These are phyloP conservation scores for Itoplectis maculator DNA, from an alignment of 2,888 invertebrate species.

Conservation along the genomic window DNA sequence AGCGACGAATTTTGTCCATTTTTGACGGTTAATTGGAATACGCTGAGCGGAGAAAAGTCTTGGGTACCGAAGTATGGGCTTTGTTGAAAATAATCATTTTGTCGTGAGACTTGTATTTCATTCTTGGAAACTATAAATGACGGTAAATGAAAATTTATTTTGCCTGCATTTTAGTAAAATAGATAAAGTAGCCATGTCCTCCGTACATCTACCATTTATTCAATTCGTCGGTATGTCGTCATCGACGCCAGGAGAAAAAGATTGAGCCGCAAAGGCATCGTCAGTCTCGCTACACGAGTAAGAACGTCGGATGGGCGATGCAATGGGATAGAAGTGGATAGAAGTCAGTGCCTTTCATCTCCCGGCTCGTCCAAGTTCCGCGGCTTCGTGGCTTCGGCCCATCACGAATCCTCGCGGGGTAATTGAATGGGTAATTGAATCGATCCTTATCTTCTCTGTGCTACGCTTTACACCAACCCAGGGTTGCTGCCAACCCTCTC, in stretches of 20 bases:
- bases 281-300: slow-evolving; percentile 38
- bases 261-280: slow-evolving; percentile 43
- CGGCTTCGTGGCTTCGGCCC: slow-evolving; percentile 70
- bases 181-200: no score
- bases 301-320: slow-evolving; percentile 42
- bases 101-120: not conserved
- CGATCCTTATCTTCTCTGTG: slow-evolving; percentile 76
- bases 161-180: not conserved
- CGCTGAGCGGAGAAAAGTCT: no score
- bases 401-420: slow-evolving; percentile 73
- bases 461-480: slow-evolving; percentile 49
- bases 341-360: slow-evolving; percentile 49
- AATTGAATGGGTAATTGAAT: slow-evolving; percentile 81
- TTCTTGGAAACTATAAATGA: not conserved
- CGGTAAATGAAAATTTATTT: not conserved
- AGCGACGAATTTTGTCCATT: not conserved
- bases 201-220: not conserved
- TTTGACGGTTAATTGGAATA: no score
- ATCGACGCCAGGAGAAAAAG: slow-evolving; percentile 22
- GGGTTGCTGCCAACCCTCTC: slow-evolving; percentile 10
- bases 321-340: slow-evolving; percentile 42
- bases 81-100: not conserved
- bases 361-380: slow-evolving; percentile 65
- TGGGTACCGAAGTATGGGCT: no score
- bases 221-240: slow-evolving; percentile 10